Conservation (phyloP, 2,888 invertebrate genomes). For the Meteorus colon region DNA sequence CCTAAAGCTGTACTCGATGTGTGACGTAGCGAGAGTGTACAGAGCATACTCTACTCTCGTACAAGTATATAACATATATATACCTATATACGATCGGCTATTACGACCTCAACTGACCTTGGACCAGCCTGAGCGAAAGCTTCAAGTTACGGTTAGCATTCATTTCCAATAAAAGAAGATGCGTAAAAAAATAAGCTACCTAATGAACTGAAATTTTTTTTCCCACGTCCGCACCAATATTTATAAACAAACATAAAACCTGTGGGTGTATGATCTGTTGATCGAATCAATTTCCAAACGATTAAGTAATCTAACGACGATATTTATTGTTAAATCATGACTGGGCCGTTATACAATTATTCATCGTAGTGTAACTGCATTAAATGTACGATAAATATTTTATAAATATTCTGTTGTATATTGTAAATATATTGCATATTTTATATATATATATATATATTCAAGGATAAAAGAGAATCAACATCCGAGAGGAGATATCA, state of each 20-base stretch:
- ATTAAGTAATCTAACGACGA: too few relatives aligned
- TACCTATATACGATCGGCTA: background rate
- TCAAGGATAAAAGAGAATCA: slow-evolving; percentile 9
- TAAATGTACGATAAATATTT: background rate
- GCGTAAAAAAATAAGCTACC: background rate
- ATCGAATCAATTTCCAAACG: too few relatives aligned
- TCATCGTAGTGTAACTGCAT: background rate
- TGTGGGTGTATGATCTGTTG: too few relatives aligned
- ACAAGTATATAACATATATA: background rate
- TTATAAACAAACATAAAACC: too few relatives aligned
- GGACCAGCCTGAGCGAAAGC: background rate
- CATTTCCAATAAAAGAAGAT: background rate
- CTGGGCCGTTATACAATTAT: background rate
- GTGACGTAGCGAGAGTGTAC: background rate
- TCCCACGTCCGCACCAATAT: too few relatives aligned
- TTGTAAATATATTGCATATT: background rate
- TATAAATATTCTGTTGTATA: background rate
- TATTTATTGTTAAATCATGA: too few relatives aligned
- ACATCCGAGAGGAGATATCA: background rate
- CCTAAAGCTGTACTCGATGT: background rate
- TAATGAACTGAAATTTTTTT: too few relatives aligned
- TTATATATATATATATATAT: background rate
- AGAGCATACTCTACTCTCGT: background rate
- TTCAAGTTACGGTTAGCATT: background rate
- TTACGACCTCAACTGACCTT: background rate